Conservation (phyloP, 2,113 vertebrate species). For the Hiodon alosoides region DNA sequence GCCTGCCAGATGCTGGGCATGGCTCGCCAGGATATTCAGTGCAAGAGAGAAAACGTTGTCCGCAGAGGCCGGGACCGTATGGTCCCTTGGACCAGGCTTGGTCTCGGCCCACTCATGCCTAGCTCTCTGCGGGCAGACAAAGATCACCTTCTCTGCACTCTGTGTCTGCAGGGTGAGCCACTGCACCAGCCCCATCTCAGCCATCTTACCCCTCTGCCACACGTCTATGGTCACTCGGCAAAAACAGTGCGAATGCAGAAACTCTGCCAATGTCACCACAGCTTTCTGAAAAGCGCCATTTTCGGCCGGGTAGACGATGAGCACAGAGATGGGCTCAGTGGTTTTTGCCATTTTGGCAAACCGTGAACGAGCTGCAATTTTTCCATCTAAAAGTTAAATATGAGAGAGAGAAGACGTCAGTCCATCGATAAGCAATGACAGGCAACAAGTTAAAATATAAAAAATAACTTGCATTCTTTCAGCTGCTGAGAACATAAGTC, state of each 20-base stretch:
- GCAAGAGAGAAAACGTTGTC: conserved; percentile 65
- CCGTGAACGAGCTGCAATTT: background rate
- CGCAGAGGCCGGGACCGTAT: conserved; percentile 49
- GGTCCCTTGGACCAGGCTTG: background rate
- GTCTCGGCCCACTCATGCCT: conserved; percentile 7
- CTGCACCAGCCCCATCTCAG: conserved; percentile 64
- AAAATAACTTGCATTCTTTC: no score
- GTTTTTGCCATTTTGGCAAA: background rate
- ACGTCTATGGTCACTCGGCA: conserved; percentile 63
- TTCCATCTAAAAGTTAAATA: background rate
- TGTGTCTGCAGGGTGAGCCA: conserved; percentile 65
- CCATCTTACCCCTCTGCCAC: conserved; percentile 69
- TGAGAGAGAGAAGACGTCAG: background rate
- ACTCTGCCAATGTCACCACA: conserved; percentile 62
- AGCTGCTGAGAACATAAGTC: no score
- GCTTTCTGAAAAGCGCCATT: conserved; percentile 57
- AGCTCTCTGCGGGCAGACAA: conserved; percentile 47
- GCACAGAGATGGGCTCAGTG: conserved; percentile 38
- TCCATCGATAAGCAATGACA: background rate
- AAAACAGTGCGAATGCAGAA: conserved; percentile 57
- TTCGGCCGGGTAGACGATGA: conserved; percentile 66
- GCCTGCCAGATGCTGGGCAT: conserved; percentile 44
- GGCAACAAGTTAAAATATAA: background rate
- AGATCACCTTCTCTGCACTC: conserved; percentile 59
- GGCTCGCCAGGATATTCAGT: conserved; percentile 66